Evolutionary conservation across 2,797 vertebrate genomes (phyloP).

Genomic region (Loriculus beryllinus): DNA sequence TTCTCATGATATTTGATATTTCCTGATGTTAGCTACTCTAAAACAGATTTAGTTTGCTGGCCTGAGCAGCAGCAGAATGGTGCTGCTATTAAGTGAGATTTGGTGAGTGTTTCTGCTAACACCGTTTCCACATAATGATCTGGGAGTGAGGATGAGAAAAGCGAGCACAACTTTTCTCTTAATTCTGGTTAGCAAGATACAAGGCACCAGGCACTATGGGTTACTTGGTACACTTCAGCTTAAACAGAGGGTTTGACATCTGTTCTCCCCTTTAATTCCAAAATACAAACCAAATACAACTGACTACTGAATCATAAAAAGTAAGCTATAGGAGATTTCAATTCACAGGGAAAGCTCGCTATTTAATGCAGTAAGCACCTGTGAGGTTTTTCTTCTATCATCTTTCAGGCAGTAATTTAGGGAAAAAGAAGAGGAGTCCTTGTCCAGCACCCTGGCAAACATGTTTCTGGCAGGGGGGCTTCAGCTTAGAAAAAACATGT

Average conservation of each 20-base stretch:
- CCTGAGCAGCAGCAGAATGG: background rate
- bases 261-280: conserved; percentile 71
- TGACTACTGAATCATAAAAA: conserved; percentile 14
- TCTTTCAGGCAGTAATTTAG: background rate
- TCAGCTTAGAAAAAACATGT: background rate
- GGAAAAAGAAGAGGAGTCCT: background rate
- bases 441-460: background rate
- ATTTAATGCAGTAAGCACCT: conserved; percentile 42
- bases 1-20: background rate
- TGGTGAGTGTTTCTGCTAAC: background rate
- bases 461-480: background rate
- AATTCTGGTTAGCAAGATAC: background rate
- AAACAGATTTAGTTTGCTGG: background rate
- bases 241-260: conserved; percentile 58
- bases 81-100: background rate
- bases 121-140: background rate
- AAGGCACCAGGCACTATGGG: background rate
- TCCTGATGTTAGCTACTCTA: background rate
- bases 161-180: background rate
- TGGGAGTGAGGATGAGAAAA: background rate
- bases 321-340: conserved; percentile 10
- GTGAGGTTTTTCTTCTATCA: background rate
- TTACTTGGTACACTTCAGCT: conserved; percentile 34
- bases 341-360: conserved; percentile 24
- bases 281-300: conserved; percentile 44